Conservation (phyloP, 1,140 invertebrate species). For the Cherax quadricarinatus region DNA sequence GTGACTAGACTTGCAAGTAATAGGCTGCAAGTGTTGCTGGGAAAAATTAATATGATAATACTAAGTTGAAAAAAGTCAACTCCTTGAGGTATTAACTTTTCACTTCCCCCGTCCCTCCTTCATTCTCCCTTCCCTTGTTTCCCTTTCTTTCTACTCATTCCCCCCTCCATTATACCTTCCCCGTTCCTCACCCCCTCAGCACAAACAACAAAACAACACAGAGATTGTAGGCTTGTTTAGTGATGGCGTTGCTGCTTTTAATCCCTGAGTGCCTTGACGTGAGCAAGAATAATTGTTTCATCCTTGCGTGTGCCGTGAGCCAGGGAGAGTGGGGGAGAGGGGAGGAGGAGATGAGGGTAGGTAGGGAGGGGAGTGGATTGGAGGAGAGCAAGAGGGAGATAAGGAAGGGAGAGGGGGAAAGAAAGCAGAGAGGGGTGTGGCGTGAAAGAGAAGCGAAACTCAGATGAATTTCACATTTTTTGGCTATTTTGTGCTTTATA, state of each 20-base stretch:
- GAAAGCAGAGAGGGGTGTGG: too few relatives aligned
- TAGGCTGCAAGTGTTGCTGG: too few relatives aligned
- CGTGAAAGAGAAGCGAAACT: too few relatives aligned
- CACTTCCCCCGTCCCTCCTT: neutral
- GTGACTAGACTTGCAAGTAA: too few relatives aligned
- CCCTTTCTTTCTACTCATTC: neutral
- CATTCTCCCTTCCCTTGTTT: neutral
- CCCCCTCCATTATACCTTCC: neutral
- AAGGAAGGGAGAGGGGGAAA: too few relatives aligned
- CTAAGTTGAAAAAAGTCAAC: too few relatives aligned
- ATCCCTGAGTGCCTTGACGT: neutral
- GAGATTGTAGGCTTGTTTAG: neutral
- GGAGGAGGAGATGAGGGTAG: neutral
- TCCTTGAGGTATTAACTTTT: too few relatives aligned
- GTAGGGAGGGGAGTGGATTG: neutral
- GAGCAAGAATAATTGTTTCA: neutral
- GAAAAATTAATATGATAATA: too few relatives aligned
- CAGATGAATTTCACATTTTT: too few relatives aligned
- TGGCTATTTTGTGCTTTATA: too few relatives aligned
- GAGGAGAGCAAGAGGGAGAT: neutral
- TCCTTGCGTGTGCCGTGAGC: neutral
- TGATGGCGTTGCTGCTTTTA: neutral
- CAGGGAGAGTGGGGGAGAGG: neutral
- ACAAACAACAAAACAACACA: too few relatives aligned
- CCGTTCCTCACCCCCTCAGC: neutral